Evolutionary conservation across 2,888 invertebrate species (phyloP).

Genomic region (Embidobia sp.): DNA sequence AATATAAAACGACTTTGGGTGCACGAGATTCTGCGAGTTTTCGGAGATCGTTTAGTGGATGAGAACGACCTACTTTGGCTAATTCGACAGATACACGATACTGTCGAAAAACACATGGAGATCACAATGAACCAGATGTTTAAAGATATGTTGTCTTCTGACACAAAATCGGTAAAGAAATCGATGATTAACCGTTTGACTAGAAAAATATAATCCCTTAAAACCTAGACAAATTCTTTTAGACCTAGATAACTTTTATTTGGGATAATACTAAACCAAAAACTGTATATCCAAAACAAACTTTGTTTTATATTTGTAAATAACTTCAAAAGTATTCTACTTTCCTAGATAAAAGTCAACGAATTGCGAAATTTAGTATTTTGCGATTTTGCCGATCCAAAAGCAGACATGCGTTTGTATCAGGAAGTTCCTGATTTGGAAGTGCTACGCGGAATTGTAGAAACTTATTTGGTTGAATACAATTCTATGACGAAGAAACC

Average conservation of each 20-base stretch:
- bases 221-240: no score
- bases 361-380: constrained; percentile 94
- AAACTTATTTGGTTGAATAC: constrained; percentile 93
- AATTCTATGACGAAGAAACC: constrained; percentile 98
- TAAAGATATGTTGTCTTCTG: constrained; percentile 83
- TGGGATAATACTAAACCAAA: no score
- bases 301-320: no score
- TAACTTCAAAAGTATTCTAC: neutral
- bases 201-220: no score
- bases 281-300: no score
- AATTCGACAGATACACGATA: constrained; percentile 86
- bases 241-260: no score
- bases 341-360: constrained; percentile 83
- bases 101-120: constrained; percentile 84
- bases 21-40: constrained; percentile 95
- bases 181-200: no score
- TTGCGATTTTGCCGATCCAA: constrained; percentile 97
- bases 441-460: constrained; percentile 90
- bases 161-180: constrained; percentile 64
- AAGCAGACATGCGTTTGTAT: constrained; percentile 93
- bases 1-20: constrained; percentile 97
- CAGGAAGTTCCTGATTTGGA: constrained; percentile 93
- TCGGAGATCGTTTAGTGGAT: constrained; percentile 95
- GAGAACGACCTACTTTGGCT: constrained; percentile 92
- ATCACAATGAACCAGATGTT: constrained; percentile 88